phyloP scores from a whole-genome alignment of 2,113 vertebrate species.

The Atherinomorus stipes region DNA sequence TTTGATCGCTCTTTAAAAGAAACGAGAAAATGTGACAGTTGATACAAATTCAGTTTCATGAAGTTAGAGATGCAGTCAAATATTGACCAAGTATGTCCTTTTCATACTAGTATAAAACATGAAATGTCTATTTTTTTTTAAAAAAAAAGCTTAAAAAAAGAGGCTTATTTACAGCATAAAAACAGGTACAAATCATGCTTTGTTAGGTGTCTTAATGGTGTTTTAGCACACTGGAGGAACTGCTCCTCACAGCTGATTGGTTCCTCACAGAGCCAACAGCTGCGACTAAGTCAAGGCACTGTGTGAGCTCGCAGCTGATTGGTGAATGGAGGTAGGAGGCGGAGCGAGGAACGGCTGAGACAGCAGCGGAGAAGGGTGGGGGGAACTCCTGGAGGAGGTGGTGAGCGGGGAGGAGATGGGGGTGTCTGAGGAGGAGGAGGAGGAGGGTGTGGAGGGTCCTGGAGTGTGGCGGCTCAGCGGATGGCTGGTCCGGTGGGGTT shows the following conservation, averaged over 20 bases:
- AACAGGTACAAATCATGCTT: conserved; percentile 41
- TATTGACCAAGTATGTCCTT: conserved; percentile 85
- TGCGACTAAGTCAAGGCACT: conserved; percentile 86
- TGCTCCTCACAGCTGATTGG: conserved; percentile 54
- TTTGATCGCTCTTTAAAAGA: conserved; percentile 26
- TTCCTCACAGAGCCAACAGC: conserved; percentile 86
- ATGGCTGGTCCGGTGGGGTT: conserved; percentile 76
- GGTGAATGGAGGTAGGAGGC: conserved; percentile 78
- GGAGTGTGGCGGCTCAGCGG: conserved; percentile 22
- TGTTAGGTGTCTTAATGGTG: not conserved
- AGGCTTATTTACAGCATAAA: conserved; percentile 67
- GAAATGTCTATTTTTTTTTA: conserved; percentile 53
- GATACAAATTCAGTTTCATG: conserved; percentile 63
- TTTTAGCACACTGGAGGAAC: not conserved
- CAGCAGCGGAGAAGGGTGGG: conserved; percentile 67
- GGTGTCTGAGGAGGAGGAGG: conserved; percentile 53
- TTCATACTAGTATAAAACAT: conserved; percentile 72
- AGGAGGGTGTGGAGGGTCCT: conserved; percentile 70
- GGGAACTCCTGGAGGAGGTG: conserved; percentile 67
- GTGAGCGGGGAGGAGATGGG: conserved; percentile 60
- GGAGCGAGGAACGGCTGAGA: conserved; percentile 86
- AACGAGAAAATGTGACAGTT: conserved; percentile 52
- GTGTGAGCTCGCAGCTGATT: conserved; percentile 79
- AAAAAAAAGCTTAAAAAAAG: conserved; percentile 63
- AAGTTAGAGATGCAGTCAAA: conserved; percentile 88